Percentiles rank a stretch among this genome's conserved stretches.
phyloP scores from a whole-genome alignment of 2,888 invertebrate genomes.

The Hirtodrosophila alboralis region DNA sequence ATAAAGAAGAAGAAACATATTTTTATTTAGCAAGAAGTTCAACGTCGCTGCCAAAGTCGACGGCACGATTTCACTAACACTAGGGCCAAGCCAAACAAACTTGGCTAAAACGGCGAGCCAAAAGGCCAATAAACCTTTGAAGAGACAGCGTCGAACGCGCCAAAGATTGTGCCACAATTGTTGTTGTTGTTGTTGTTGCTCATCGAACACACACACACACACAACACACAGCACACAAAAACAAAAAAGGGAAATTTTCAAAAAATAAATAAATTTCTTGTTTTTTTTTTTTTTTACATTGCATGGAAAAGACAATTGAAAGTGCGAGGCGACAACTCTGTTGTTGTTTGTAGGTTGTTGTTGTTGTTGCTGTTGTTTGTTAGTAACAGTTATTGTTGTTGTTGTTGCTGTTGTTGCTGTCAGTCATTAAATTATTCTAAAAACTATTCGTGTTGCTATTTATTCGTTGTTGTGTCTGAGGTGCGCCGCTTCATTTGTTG shows the following conservation, averaged over 20 bases:
- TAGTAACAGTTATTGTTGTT: constrained; percentile 6
- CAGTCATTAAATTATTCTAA: constrained; percentile 53
- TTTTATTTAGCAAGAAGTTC: constrained; percentile 65
- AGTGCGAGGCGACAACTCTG: constrained; percentile 56
- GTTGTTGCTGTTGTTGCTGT: constrained; percentile 13
- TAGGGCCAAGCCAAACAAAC: constrained; percentile 50
- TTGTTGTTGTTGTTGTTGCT: constrained; percentile 46
- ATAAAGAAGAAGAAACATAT: too few species aligned
- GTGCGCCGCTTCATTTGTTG: constrained; percentile 58
- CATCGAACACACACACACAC: constrained; percentile 65
- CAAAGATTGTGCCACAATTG: constrained; percentile 54
- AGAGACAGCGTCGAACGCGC: constrained; percentile 38
- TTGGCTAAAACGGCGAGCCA: constrained; percentile 65
- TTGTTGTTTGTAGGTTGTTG: constrained; percentile 17
- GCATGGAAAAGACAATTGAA: constrained; percentile 66
- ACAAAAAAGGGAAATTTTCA: constrained; percentile 67
- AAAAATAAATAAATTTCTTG: constrained; percentile 19
- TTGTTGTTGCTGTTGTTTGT: constrained; percentile 7
- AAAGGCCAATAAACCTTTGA: constrained; percentile 76
- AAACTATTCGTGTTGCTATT: constrained; percentile 49
- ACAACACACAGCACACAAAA: constrained; percentile 22
- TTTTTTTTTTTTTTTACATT: constrained; percentile 30
- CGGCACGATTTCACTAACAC: constrained; percentile 59
- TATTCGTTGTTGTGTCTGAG: constrained; percentile 25
- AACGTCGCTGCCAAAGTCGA: constrained; percentile 26